A percentile compares a stretch with the other conserved stretches of the same genome.
phyloP scores from a whole-genome alignment of 2,797 vertebrate genomes.

The Pantherophis vulpinus region DNA sequence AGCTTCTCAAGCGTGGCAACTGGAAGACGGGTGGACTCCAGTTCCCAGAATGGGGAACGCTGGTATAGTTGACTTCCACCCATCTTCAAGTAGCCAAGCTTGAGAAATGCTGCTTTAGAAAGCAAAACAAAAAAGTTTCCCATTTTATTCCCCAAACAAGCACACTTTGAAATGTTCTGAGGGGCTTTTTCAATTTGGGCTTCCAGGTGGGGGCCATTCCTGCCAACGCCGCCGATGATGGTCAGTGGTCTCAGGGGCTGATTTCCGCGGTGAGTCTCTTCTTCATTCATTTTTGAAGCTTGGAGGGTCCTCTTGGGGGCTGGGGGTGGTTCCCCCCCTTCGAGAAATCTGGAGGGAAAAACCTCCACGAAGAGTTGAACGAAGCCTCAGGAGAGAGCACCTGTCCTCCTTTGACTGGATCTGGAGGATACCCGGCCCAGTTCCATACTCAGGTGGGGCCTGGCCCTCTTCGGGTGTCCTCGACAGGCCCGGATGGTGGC shows the following conservation, averaged over 20 bases:
- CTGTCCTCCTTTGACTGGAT: neutral
- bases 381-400: neutral
- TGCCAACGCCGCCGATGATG: constrained; percentile 95
- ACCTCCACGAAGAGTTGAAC: neutral
- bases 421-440: neutral
- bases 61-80: neutral
- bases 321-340: neutral
- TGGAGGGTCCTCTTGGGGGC: neutral
- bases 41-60: neutral
- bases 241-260: constrained; percentile 98
- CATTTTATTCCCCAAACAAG: neutral
- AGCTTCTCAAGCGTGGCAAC: neutral
- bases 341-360: neutral
- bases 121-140: neutral
- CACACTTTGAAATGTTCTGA: neutral
- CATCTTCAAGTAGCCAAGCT: neutral
- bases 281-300: neutral
- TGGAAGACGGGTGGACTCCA: neutral
- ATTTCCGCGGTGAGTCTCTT: constrained; percentile 90
- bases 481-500: constrained; percentile 93
- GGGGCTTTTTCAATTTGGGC: neutral
- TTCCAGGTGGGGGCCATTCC: constrained; percentile 91
- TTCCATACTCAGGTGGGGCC: neutral
- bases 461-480: neutral
- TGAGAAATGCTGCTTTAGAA: neutral